These are phyloP conservation scores for Scylla paramamosain DNA, from an alignment of 1,140 invertebrate genomes.

Conservation along the genomic window DNA sequence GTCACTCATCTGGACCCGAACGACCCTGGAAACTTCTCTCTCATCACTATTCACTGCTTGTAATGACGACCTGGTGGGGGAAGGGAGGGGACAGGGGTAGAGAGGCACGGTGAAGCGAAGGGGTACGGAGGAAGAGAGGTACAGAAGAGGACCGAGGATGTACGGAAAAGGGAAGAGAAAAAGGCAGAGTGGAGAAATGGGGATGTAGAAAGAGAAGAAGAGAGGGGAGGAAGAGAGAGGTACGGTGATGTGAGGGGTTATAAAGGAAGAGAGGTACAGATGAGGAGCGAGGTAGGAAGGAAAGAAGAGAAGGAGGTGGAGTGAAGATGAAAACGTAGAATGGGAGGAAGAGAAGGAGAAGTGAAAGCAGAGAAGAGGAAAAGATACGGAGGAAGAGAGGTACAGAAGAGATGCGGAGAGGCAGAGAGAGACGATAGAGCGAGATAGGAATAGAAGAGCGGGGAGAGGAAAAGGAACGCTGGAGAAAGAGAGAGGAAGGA, in stretches of 20 bases:
- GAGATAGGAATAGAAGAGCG: not conserved
- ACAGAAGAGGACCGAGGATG: not conserved
- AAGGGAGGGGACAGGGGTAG: not conserved
- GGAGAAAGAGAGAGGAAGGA: not conserved
- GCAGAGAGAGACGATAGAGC: not conserved
- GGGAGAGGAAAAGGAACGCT: not conserved
- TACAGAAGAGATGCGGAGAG: not conserved
- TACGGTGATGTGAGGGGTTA: not conserved
- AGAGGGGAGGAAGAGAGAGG: not conserved
- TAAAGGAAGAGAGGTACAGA: not conserved
- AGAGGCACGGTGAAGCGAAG: not conserved
- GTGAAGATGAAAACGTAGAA: not conserved
- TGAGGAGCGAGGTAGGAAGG: not conserved
- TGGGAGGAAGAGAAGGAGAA: not conserved
- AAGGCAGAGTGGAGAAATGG: not conserved
- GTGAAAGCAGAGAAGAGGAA: not conserved
- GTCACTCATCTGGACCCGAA: not conserved
- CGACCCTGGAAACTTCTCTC: not conserved
- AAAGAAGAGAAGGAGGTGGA: not conserved
- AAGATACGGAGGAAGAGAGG: not conserved
- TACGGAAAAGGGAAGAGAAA: not conserved
- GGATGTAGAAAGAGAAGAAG: not conserved
- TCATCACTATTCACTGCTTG: constrained; percentile 31
- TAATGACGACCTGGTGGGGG: not conserved
- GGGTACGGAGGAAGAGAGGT: not conserved